Base-by-base conservation (phyloP, 1,140 invertebrate genomes). In the Tenebrio molitor region DNA sequence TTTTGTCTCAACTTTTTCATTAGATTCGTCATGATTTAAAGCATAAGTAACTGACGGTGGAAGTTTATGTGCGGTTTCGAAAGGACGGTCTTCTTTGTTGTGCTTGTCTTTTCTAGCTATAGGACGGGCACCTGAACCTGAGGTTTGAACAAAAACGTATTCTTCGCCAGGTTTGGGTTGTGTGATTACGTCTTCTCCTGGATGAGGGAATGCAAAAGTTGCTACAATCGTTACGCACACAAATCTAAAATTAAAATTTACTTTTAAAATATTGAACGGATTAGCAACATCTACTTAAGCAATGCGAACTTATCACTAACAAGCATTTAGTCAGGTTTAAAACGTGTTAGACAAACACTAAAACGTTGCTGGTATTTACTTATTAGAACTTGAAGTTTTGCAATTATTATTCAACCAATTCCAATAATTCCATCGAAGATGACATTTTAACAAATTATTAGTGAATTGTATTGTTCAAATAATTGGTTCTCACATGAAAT, bases 11-110 rank as follows among this genome's bases (percentile, higher is more conserved):
- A 70, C 71, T 29, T 44, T 70, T 16, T 72, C 76, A 46, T 78
- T 71, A 15, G 74, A 67, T 6, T 80, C 79, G 7, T 80, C 74
- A n/a, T 80, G 63, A 15, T 76, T 75, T 14, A 79, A 19, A 5
- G 66, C 21, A 41, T 76, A 81, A 1, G 76, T 80, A 0, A 83
- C 50, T 19, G 74, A 76, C 15, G 77, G 72, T 23, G 82, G 82
- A 41, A 82, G 44, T 76, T 83, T 83, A 46, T 83, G 82, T 0
- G 81, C 74, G 1, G 82, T 83, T 77, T 83, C 81, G 67, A 83
- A 83, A 14, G 69, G 41, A 23, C 74, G 42, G 50, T 80, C 76
- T 19, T 73, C 68, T 0, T 75, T 72, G 46, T 74, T 71, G 10
- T 58, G 65, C 69, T 83, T 82, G 19, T 80, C 78, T 71, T 83